A percentile compares a stretch with the other conserved stretches of the same genome.
Evolutionary conservation across 2,797 vertebrate genomes (phyloP).

Genomic region (Poeciliopsis infans): DNA sequence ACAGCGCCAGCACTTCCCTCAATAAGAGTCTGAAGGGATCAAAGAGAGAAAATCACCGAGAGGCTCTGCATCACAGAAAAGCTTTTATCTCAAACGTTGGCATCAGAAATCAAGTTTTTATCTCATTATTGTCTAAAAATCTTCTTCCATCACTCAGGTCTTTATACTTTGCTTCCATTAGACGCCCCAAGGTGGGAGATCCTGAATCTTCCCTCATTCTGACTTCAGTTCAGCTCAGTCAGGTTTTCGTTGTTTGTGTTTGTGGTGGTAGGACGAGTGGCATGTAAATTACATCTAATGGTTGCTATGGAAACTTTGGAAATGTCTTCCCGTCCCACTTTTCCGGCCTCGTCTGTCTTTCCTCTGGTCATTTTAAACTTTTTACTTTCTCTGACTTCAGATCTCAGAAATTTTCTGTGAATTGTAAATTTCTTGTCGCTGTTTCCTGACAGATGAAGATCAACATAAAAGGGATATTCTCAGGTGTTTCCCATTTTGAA

Average conservation of each 20-base stretch:
- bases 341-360: neutral
- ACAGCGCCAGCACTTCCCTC: slow-evolving; percentile 25
- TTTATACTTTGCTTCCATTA: neutral
- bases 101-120: neutral
- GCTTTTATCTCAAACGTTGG: neutral
- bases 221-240: neutral
- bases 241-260: neutral
- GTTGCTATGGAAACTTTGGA: neutral
- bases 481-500: slow-evolving; percentile 1
- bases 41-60: slow-evolving; percentile 8
- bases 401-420: neutral
- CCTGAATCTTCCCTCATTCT: neutral
- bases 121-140: neutral
- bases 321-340: neutral
- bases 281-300: neutral
- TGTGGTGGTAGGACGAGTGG: neutral
- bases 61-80: slow-evolving; percentile 14
- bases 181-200: neutral
- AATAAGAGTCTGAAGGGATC: slow-evolving; percentile 7
- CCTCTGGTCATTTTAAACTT: neutral
- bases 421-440: neutral
- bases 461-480: neutral
- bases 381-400: neutral
- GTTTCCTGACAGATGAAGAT: neutral
- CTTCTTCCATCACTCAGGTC: neutral